A percentile compares a stretch with the other conserved stretches of the same genome.
Conservation (phyloP, 1,140 invertebrate species). For the Subanguina moxae region DNA sequence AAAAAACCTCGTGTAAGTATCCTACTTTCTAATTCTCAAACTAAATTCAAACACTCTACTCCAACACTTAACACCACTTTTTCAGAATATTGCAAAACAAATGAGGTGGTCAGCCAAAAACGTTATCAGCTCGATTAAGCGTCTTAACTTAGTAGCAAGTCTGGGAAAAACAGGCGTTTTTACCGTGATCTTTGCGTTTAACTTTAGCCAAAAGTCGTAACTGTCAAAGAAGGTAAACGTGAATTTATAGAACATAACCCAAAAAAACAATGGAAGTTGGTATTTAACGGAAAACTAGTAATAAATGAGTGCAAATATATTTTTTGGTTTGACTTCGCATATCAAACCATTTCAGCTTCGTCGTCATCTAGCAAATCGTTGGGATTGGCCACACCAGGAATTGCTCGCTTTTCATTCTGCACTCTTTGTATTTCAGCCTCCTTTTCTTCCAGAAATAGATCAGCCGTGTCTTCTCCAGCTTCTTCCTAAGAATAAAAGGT, state of each 20-base stretch:
- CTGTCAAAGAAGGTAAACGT: no score
- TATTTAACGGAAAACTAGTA: background rate
- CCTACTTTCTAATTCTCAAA: no score
- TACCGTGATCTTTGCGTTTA: background rate
- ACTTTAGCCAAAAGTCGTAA: background rate
- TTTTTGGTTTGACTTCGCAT: background rate
- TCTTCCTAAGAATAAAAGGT: constrained; percentile 73
- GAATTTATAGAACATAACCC: background rate
- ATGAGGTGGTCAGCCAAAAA: no score
- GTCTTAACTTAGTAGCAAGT: no score
- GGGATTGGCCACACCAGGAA: constrained; percentile 39
- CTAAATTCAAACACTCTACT: no score
- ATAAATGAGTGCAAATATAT: background rate
- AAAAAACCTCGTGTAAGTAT: no score
- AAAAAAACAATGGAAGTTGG: background rate
- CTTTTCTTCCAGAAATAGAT: constrained; percentile 91
- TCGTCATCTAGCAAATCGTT: constrained; percentile 30
- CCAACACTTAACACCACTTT: no score
- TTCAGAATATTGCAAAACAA: no score
- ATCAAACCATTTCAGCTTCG: constrained; percentile 14
- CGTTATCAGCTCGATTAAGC: no score
- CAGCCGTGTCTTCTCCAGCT: constrained; percentile 92
- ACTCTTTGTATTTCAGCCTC: constrained; percentile 79
- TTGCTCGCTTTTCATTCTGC: constrained; percentile 84
- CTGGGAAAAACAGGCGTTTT: no score